Evolutionary conservation across 2,888 invertebrate species (phyloP), one percentile per base, ranked within the genome.

Genomic region (Aphidius colemani): DNA sequence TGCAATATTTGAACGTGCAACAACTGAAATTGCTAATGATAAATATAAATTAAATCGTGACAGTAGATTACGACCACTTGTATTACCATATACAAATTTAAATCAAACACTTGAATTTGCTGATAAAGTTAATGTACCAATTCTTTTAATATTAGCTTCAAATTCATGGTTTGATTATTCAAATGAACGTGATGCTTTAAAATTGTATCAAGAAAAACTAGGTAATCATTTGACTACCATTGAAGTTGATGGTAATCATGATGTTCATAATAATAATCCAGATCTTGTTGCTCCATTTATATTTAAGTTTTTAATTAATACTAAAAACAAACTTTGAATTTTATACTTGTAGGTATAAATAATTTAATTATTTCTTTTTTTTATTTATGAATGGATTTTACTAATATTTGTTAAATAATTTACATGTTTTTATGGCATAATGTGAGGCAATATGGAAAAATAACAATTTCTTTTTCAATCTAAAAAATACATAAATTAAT

Each of bases 241-340:
- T 70, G 1, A 81, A 1, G 85, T 88, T 0, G 78, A 83, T 0
- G 89, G 89, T 0, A 82, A 83, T 48, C 90, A 90, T 68, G 88
- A 90, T 70, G 85, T 88, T 0, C 89, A 90, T 74, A 85, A 86
- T 50, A 86, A 85, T 7, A 73, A 85, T 68, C 88, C 89, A 0
- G 86, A 87, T 66, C 74, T 77, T 7, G 80, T 89, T 5, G 83
- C 83, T 72, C 85, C 86, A 0, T 72, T 83, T 62, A 83, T 86
- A 18, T 18, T 18, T 2, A 18, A 18, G 2, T 18, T 18, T 18
- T 1, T 18, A 18, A 18, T 3, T 82, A 8, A 60, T 7, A 53
- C 48, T 7, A 67, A 63, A 44, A 73, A 74, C 62, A 75, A 74
- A 71, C 65, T 76, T 44, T 75, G 61, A 70, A 43, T 6, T 18